Percentiles rank a stretch among this genome's conserved stretches.
Evolutionary conservation across 2,797 vertebrate species (phyloP).

Genomic region (Bryconaethiops microstoma): DNA sequence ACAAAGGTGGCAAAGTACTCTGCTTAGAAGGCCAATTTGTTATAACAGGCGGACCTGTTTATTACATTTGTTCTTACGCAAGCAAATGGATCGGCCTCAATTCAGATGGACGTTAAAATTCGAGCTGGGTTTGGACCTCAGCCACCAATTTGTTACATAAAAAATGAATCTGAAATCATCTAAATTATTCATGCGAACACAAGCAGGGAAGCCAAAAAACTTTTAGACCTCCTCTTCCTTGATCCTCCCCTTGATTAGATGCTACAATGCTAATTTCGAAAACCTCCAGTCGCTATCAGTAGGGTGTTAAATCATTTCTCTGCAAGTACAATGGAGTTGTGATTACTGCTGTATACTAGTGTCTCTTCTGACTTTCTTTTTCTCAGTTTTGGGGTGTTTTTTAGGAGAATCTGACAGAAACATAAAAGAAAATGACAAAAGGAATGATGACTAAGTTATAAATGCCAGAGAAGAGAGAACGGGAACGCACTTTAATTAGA

Average conservation of each 20-base stretch:
- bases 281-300: background rate
- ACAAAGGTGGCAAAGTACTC: slow-evolving; percentile 7
- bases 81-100: background rate
- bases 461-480: background rate
- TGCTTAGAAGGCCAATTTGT: slow-evolving; percentile 3
- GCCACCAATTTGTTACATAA: background rate
- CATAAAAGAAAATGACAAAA: background rate
- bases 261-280: slow-evolving; percentile 5
- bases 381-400: background rate
- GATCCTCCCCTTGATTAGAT: background rate
- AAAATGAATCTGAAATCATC: background rate
- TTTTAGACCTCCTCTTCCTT: background rate
- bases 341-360: slow-evolving; percentile 1
- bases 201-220: background rate
- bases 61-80: background rate
- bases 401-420: background rate
- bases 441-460: too few relatives aligned
- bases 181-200: slow-evolving; percentile 19
- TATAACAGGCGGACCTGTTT: background rate
- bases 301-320: slow-evolving; percentile 1
- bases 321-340: slow-evolving; percentile 10
- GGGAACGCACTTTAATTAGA: slow-evolving; percentile 2
- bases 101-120: background rate
- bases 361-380: background rate
- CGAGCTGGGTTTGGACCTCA: background rate